Evolutionary conservation across 2,888 invertebrate species (phyloP).

Genomic region (Lochmaea capreae): DNA sequence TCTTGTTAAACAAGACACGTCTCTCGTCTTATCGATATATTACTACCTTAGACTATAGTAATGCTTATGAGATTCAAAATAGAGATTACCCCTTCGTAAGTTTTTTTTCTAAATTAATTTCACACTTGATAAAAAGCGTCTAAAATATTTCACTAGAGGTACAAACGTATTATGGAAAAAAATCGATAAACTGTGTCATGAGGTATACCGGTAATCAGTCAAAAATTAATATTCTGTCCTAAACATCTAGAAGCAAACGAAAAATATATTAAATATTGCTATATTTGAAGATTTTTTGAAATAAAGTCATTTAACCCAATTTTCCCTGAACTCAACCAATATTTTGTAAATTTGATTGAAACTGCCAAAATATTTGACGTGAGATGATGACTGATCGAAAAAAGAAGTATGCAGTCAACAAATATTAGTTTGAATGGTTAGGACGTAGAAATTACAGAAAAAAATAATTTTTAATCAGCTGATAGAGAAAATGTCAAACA

Average conservation of each 20-base stretch:
- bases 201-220: neutral
- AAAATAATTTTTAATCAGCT: too few species aligned
- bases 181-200: neutral
- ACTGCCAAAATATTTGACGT: too few species aligned
- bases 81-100: conserved; percentile 13
- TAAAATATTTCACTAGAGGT: neutral
- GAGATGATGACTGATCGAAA: too few species aligned
- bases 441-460: too few species aligned
- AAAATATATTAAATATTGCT: too few species aligned
- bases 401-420: too few species aligned
- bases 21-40: conserved; percentile 12
- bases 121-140: neutral
- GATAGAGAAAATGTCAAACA: too few species aligned
- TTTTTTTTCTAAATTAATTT: neutral
- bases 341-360: too few species aligned
- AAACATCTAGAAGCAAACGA: neutral
- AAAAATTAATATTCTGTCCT: neutral
- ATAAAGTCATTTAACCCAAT: too few species aligned
- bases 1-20: conserved; percentile 25
- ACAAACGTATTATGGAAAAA: neutral
- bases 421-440: too few species aligned
- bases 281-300: too few species aligned
- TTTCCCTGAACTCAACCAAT: too few species aligned
- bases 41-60: conserved; percentile 30
- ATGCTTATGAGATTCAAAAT: conserved; percentile 23